phyloP scores from a whole-genome alignment of 2,113 vertebrate genomes.

The Hippocampus mohnikei region DNA sequence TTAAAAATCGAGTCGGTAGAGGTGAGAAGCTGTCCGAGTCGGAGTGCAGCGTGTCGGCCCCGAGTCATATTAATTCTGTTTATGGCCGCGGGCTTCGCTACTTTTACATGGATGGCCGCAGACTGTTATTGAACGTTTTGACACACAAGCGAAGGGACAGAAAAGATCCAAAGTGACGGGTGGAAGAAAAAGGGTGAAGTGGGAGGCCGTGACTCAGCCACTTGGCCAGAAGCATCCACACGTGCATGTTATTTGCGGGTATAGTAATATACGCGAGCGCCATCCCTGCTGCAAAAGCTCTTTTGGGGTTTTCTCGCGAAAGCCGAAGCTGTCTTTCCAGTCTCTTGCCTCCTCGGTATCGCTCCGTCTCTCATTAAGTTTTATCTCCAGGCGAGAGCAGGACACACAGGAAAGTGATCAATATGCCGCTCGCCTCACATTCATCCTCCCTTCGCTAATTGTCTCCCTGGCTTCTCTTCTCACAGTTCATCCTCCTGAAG shows the following conservation, averaged over 20 bases:
- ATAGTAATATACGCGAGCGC: conserved; percentile 10
- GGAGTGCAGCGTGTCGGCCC: background rate
- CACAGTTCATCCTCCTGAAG: conserved; percentile 10
- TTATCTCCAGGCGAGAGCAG: conserved; percentile 44
- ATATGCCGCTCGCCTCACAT: conserved; percentile 27
- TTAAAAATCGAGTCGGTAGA: background rate
- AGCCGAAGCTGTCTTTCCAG: background rate
- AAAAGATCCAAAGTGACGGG: conserved; percentile 55
- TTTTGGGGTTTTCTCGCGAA: background rate
- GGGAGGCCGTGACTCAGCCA: conserved; percentile 48
- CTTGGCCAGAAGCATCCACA: conserved; percentile 36
- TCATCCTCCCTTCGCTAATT: conserved; percentile 18
- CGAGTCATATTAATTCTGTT: conserved; percentile 11
- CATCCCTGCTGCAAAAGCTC: conserved; percentile 5
- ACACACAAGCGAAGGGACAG: conserved; percentile 35
- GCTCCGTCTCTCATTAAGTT: conserved; percentile 60
- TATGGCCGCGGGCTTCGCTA: conserved; percentile 7
- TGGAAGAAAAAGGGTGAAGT: conserved; percentile 40
- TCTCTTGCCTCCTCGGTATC: conserved; percentile 24
- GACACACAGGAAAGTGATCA: conserved; percentile 36
- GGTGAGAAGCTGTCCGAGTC: background rate
- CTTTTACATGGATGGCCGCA: conserved; percentile 33
- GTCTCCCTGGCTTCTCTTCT: conserved; percentile 27
- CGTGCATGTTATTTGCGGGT: conserved; percentile 53
- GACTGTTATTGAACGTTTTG: conserved; percentile 33